phyloP scores from a whole-genome alignment of 92 coral and sea anemone species.

The Pocillopora meandrina region DNA sequence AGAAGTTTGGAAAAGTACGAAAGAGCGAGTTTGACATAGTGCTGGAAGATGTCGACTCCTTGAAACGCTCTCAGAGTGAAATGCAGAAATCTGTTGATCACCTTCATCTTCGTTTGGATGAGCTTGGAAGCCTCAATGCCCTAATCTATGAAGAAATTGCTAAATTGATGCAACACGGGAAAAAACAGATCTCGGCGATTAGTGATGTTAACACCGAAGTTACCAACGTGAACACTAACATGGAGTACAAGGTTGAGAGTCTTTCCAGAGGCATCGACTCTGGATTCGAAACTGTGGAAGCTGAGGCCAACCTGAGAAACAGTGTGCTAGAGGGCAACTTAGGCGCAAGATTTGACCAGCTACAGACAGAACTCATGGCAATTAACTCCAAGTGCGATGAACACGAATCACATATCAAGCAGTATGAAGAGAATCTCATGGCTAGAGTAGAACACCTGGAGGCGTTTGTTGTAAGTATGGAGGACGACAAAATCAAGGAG shows the following conservation, averaged over 20 bases:
- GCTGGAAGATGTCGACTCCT: conserved; percentile 36
- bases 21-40: conserved; percentile 43
- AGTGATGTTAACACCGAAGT: neutral
- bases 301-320: conserved; percentile 19
- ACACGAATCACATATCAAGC: neutral
- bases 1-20: conserved; percentile 44
- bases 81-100: conserved; percentile 27
- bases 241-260: conserved; percentile 30
- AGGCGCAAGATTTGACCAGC: conserved; percentile 13
- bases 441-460: conserved; percentile 24
- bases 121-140: conserved; percentile 36
- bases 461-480: conserved; percentile 22
- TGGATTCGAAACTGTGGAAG: conserved; percentile 20
- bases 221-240: conserved; percentile 1
- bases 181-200: conserved; percentile 22
- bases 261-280: conserved; percentile 9
- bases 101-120: conserved; percentile 29
- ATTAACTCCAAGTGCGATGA: conserved; percentile 4
- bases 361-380: conserved; percentile 17
- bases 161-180: neutral
- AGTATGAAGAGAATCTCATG: conserved; percentile 22
- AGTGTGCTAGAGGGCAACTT: conserved; percentile 20
- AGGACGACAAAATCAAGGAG: neutral
- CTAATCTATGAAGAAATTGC: conserved; percentile 23
- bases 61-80: conserved; percentile 28